Conservation (phyloP, 37 sponge, comb jelly and placozoan genomes). For the Crambe crambe region DNA sequence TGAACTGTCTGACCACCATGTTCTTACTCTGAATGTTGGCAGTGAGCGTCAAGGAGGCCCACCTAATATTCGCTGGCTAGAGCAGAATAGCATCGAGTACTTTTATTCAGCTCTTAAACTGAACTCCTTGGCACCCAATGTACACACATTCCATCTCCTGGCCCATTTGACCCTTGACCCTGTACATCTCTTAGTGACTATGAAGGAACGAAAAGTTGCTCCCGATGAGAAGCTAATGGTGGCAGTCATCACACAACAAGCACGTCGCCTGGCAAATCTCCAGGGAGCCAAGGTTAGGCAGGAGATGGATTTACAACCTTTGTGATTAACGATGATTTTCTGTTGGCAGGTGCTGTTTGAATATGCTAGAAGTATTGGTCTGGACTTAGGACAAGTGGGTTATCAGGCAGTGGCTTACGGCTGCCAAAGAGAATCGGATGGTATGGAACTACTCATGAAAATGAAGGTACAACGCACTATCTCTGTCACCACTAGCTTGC, state of each 20-base stretch:
- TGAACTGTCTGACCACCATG: neutral
- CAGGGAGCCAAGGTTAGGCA: constrained; percentile 34
- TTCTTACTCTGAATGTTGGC: neutral
- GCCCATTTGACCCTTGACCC: constrained; percentile 8
- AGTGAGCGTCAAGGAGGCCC: neutral
- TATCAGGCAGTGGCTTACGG: constrained; percentile 40
- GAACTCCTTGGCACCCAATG: constrained; percentile 4
- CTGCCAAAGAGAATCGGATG: constrained; percentile 27
- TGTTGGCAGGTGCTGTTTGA: constrained; percentile 13
- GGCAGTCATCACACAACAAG: constrained; percentile 19
- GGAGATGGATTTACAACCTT: neutral
- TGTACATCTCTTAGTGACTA: constrained; percentile 12
- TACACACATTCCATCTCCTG: constrained; percentile 48
- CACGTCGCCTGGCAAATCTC: constrained; percentile 1
- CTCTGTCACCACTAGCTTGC: too few species aligned
- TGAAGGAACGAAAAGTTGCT: constrained; percentile 13
- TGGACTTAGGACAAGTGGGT: constrained; percentile 18
- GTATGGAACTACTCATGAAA: constrained; percentile 21
- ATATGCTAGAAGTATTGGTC: neutral
- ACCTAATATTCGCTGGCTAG: constrained; percentile 37
- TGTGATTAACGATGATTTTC: neutral
- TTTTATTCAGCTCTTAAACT: constrained; percentile 14
- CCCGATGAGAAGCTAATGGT: constrained; percentile 21
- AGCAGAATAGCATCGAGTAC: constrained; percentile 3
- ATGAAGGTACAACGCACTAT: constrained; percentile 49